Percentiles rank a stretch among this genome's conserved stretches.
phyloP scores from a whole-genome alignment of 2,797 vertebrate species.

The Loris lydekkerianus region DNA sequence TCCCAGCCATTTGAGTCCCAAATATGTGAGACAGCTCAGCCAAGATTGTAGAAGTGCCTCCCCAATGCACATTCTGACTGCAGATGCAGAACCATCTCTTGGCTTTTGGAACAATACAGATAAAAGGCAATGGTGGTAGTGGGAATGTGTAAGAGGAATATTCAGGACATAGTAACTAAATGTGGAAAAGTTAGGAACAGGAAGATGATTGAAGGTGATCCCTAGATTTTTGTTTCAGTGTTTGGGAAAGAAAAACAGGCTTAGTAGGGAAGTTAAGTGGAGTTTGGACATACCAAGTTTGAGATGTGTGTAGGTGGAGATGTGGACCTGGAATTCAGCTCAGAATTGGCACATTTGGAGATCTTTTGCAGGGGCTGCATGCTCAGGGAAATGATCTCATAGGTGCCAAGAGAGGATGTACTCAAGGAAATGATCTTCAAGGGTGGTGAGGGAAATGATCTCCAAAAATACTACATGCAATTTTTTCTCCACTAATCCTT shows the following conservation, averaged over 20 bases:
- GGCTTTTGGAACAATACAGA: conserved; percentile 1
- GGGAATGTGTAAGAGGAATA: neutral
- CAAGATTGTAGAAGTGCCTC: neutral
- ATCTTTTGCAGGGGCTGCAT: neutral
- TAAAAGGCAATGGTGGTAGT: neutral
- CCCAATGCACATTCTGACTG: neutral
- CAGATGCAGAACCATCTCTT: neutral
- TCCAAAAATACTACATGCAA: no score
- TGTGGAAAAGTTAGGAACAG: neutral
- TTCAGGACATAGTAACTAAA: neutral
- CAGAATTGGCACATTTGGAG: neutral
- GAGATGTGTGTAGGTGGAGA: neutral
- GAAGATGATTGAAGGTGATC: neutral
- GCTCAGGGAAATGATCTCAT: no score
- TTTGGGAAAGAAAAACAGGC: neutral
- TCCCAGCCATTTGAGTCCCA: neutral
- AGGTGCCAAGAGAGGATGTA: no score
- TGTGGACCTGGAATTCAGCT: neutral
- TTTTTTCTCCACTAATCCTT: no score
- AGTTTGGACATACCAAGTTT: neutral
- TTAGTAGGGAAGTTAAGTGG: neutral
- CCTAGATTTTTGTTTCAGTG: neutral
- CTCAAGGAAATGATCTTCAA: no score
- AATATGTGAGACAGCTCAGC: neutral
- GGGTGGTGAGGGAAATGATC: no score